Evolutionary conservation across 2,113 vertebrate genomes (phyloP), one percentile per base, ranked within the genome.

Genomic region (Phalacrocorax brasilianus): DNA sequence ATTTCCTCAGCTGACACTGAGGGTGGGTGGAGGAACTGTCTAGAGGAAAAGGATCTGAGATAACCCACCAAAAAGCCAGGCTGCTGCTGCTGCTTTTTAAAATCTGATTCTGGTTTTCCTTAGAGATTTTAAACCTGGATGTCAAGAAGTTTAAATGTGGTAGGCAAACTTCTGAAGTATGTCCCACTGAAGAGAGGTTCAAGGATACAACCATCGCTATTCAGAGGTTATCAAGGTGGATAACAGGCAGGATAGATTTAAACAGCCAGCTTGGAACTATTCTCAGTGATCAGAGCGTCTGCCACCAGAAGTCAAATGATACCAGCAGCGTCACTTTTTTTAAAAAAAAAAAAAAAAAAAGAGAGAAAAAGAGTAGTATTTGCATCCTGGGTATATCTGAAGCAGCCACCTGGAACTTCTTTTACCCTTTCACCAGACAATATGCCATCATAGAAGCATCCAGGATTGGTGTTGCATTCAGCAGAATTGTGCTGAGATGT

Each of bases 391-490:
- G 12, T 85, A 1, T 75, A 27, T 78, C 85, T 62, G 88, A 66
- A 94, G 83, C 62, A 83, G 56, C 62, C 38, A 53, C 78, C n/a
- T 88, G 79, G 75, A 88, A 79, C 62, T 91, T 82, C 58, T 95
- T 77, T 81, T 88, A 71, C 75, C n/a, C 30, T 79, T 95, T 91
- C 75, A 76, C 38, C 49, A 83, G 66, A 55, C 66, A 55, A 4
- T 67, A 4, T 81, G 38, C 56, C 79, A 75, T 61, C 7, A 5
- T 85, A 94, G 75, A 88, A 75, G 27, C 81, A 74, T 81, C 70
- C 61, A 67, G 85, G 81, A 85, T 89, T 87, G 73, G 72, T 87
- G 55, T 77, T 94, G 45, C 74, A 47, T 90, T 96, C 56, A 91
- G 70, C 66, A 90, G 82, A 85, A 50, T 59, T 85, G 62, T 90